Base-by-base conservation (phyloP, 2,888 invertebrate genomes). In the Aphelenchoides bicaudatus region DNA sequence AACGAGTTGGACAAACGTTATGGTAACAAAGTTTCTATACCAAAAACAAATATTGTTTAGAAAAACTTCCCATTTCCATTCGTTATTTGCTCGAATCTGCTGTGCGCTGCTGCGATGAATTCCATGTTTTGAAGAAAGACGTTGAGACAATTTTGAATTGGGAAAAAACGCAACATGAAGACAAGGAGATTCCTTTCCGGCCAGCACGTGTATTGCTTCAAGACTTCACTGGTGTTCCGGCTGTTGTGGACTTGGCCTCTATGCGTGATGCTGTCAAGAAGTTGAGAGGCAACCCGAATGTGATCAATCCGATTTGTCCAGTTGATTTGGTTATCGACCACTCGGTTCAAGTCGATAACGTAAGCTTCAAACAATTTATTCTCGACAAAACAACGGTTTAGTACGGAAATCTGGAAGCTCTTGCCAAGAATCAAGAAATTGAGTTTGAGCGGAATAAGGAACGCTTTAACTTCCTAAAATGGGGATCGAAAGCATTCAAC, bases 281-380 rank as follows among this genome's bases (percentile, higher is more conserved):
- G 23, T 82, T 96, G 3, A 88, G 88, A 0, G 93, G 92, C 0
- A 85, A 94, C 82, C 89, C 93, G 0, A 85, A 90, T 70, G 88
- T 87, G 80, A 94, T 98, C 75, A 96, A 98, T 83, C 96, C 96
- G 0, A 87, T 90, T 58, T 96, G 94, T 76, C 94, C 96, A 0
- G 91, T 92, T 0, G 96, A 98, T 82, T 84, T 98, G 67, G 94
- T 98, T 39, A 93, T 98, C 57, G 98, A 98, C 82, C 96, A 98
- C 80, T 94, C 94, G 0, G 88, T 98, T 47, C 94, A 96, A 82
- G 96, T 93, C 28, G 96, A 98, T 82, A 91, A 19, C 23, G 25
- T 8, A 8, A 43, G 34, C 34, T 34, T 34, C n/a, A 10, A n/a
- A n/a, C 10, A 5, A 16, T 58, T 4, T n/a, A 50, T n/a, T 25